These are phyloP conservation scores for Trinorchestia longiramus DNA, from an alignment of 1,140 invertebrate genomes.

Conservation along the genomic window DNA sequence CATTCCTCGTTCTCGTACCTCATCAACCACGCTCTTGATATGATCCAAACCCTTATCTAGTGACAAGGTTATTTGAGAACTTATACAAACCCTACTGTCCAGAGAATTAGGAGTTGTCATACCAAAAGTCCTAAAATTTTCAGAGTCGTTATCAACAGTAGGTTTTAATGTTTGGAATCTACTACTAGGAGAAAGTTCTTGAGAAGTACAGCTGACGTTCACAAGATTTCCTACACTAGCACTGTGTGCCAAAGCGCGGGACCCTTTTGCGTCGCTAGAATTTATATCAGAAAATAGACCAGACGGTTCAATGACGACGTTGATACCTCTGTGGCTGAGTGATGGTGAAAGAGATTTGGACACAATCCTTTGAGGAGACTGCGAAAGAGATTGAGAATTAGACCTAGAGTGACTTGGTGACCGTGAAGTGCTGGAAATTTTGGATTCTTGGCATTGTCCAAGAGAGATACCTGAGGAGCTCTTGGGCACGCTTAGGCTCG, in stretches of 20 bases:
- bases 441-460: neutral
- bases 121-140: neutral
- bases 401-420: slow-evolving; percentile 14
- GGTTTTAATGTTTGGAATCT: neutral
- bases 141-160: neutral
- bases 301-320: slow-evolving; percentile 32
- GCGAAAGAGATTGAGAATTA: slow-evolving; percentile 11
- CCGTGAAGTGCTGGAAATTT: slow-evolving; percentile 1
- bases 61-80: slow-evolving; percentile 26
- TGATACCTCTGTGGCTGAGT: slow-evolving; percentile 28
- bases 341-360: slow-evolving; percentile 34
- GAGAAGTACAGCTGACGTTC: neutral
- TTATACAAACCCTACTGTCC: neutral
- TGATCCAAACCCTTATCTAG: slow-evolving; percentile 43
- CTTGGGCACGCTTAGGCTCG: neutral
- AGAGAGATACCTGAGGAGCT: neutral
- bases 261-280: neutral
- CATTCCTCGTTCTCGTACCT: slow-evolving; percentile 21
- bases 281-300: slow-evolving; percentile 45
- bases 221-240: slow-evolving; percentile 6
- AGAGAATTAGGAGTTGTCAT: slow-evolving; percentile 27
- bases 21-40: slow-evolving; percentile 6
- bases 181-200: neutral
- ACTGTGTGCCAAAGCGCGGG: neutral
- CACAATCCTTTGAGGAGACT: slow-evolving; percentile 8